phyloP scores from a whole-genome alignment of 2,888 invertebrate genomes.

The Venusia cambrica region DNA sequence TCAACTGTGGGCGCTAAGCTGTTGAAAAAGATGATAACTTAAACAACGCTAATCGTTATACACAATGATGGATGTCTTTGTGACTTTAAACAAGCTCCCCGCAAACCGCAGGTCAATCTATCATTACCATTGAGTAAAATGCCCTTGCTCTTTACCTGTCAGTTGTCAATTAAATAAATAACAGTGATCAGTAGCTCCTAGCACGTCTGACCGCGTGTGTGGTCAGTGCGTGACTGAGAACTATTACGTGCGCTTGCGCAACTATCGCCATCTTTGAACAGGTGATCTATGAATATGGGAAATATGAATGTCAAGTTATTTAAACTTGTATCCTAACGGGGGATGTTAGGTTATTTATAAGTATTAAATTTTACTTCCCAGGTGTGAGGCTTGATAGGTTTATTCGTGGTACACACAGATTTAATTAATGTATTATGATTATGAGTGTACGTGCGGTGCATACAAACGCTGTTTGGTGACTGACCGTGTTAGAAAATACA shows the following conservation, averaged over 20 bases:
- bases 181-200: slow-evolving; percentile 45
- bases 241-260: slow-evolving; percentile 48
- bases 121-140: slow-evolving; percentile 15
- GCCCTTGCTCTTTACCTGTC: slow-evolving; percentile 24
- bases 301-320: slow-evolving; percentile 36
- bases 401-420: slow-evolving; percentile 5
- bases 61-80: too few relatives aligned
- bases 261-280: slow-evolving; percentile 45
- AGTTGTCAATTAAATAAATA: slow-evolving; percentile 54
- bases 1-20: too few relatives aligned
- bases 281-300: slow-evolving; percentile 40
- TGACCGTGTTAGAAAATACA: neutral
- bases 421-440: slow-evolving; percentile 2
- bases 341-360: slow-evolving; percentile 10
- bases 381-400: slow-evolving; percentile 8
- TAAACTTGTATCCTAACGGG: slow-evolving; percentile 28
- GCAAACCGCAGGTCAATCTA: too few relatives aligned
- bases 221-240: slow-evolving; percentile 66
- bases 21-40: too few relatives aligned
- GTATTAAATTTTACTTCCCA: slow-evolving; percentile 8
- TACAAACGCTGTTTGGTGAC: neutral
- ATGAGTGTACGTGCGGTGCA: neutral
- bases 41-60: slow-evolving; percentile 1
- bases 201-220: slow-evolving; percentile 58
- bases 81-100: too few relatives aligned